Conservation (phyloP, 2,797 vertebrate genomes). For the Halcyon smyrnensis region DNA sequence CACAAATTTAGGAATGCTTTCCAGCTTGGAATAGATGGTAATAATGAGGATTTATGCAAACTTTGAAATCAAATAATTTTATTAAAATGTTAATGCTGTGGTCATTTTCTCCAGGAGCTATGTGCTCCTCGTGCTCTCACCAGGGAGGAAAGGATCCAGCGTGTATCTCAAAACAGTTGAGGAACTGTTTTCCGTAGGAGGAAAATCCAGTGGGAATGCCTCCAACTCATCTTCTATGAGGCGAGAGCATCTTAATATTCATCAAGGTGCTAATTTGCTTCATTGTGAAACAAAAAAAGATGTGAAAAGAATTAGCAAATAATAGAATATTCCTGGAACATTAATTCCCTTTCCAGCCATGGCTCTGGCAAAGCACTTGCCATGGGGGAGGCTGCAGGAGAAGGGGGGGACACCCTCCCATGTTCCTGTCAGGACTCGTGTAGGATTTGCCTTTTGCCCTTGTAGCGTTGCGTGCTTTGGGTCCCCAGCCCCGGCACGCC, state of each 20-base stretch:
- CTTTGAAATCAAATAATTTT: background rate
- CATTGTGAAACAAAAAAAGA: slow-evolving; percentile 65
- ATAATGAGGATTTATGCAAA: background rate
- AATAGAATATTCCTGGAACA: slow-evolving; percentile 34
- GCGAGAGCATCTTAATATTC: slow-evolving; percentile 34
- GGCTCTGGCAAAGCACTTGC: background rate
- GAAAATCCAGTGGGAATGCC: slow-evolving; percentile 16
- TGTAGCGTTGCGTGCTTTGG: background rate
- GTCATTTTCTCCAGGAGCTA: background rate
- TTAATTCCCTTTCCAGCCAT: background rate
- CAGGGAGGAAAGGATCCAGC: background rate
- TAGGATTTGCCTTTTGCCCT: background rate
- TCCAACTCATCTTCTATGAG: slow-evolving; percentile 52
- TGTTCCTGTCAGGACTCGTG: background rate
- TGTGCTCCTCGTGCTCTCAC: background rate
- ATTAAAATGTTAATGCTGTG: background rate
- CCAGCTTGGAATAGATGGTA: background rate
- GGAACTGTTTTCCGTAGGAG: slow-evolving; percentile 10
- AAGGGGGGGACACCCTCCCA: rapidly evolving
- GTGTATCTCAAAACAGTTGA: background rate
- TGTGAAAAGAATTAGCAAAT: slow-evolving; percentile 59
- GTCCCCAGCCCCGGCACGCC: background rate
- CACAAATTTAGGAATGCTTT: background rate
- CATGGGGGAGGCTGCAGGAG: background rate
- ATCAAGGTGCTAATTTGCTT: slow-evolving; percentile 64